Base-by-base conservation (phyloP, 2,797 vertebrate genomes). In the Pseudotriccus pelzelni region DNA sequence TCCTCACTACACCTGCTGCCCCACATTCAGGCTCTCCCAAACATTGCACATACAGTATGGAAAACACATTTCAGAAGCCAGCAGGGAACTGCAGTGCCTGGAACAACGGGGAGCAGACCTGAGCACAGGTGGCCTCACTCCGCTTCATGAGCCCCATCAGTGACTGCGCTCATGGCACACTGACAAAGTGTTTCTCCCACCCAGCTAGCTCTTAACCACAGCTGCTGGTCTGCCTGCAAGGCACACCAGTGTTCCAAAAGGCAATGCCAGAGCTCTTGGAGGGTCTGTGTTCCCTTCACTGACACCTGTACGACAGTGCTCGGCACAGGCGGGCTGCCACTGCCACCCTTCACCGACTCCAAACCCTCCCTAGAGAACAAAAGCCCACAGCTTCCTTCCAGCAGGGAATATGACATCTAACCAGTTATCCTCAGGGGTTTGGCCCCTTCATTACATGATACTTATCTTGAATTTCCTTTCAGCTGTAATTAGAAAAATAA, bases 401-500 rank as follows among this genome's bases (percentile, higher is more conserved):
- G 75, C 52, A 16, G 72, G 91, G 74, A 94, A 84, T 75, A 73
- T 52, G 91, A 78, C 87, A 94, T 32, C 56, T 90, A 95, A 87
- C 14, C 86, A 88, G 80, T 41, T 70, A 46, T 74, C 93, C 78
- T 94, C 81, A 36, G 95, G 72, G 89, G 78, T 95, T 84, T 96
- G 92, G 67, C 56, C 93, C 63, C 47, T 68, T 93, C 85, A 86
- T 90, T 94, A 95, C 85, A 89, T 64, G 78, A 96, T 93, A 87
- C 52, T 95, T 95, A 97, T 97, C 89, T 96, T 58, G 9, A 96
- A 92, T 93, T 96, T 96, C 96, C 73, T 96, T 94, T 95, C 90
- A 95, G 86, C 37, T 83, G 52, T 97, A 97, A 97, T 97, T 96
- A 97, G 93, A 97, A 96, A 97, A 97, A 95, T 72, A 96, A 97